Evolutionary conservation across 1,140 invertebrate species (phyloP).

Genomic region (Neodiprion virginianus): DNA sequence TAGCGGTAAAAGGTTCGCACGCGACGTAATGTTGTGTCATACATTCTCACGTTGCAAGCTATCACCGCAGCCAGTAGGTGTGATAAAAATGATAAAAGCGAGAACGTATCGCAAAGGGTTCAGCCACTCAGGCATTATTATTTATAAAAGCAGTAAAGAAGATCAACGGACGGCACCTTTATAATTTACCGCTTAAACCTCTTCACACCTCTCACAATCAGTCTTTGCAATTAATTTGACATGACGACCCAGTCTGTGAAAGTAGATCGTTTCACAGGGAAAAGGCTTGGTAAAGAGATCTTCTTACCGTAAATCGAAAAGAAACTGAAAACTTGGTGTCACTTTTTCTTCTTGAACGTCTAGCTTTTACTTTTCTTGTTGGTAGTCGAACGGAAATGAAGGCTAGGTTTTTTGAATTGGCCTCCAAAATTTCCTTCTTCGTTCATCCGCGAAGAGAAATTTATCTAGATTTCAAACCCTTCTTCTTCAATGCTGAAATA

Average conservation of each 20-base stretch:
- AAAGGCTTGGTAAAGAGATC: background rate
- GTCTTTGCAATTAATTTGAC: background rate
- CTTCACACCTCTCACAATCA: background rate
- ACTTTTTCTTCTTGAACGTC: background rate
- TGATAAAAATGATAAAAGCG: background rate
- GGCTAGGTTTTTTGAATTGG: too few relatives aligned
- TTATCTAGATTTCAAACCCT: too few relatives aligned
- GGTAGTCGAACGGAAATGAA: background rate
- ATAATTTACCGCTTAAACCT: background rate
- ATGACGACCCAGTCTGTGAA: background rate
- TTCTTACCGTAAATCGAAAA: background rate
- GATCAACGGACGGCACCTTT: too few relatives aligned
- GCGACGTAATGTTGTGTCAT: constrained; percentile 1
- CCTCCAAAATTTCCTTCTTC: too few relatives aligned
- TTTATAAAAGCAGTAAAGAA: background rate
- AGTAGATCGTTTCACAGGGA: background rate
- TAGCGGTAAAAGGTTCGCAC: background rate
- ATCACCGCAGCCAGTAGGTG: background rate
- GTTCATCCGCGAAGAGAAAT: too few relatives aligned
- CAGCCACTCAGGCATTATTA: background rate
- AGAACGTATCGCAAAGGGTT: background rate
- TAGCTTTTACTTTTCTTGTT: background rate
- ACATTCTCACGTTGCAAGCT: background rate
- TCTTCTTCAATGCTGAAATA: too few relatives aligned
- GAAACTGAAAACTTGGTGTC: background rate